phyloP scores from a whole-genome alignment of 2,888 invertebrate genomes.

The Rhyacophila evoluta region DNA sequence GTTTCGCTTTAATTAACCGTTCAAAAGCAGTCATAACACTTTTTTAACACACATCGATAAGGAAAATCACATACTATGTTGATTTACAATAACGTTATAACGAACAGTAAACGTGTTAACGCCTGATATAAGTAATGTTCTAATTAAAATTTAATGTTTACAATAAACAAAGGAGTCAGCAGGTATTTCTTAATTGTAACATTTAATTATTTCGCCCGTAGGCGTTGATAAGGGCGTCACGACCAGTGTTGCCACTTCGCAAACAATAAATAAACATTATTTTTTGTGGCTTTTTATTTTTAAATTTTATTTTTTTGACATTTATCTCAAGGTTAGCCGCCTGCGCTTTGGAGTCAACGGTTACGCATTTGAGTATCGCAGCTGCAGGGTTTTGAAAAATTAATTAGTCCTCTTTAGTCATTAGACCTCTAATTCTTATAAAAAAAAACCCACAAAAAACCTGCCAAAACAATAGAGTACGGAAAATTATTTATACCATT shows the following conservation, averaged over 20 bases:
- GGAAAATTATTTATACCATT: too few relatives aligned
- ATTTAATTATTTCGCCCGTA: constrained; percentile 36
- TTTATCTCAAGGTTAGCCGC: too few relatives aligned
- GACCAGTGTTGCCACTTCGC: constrained; percentile 1
- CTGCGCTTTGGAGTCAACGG: too few relatives aligned
- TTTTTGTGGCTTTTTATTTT: too few relatives aligned
- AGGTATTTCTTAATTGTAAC: constrained; percentile 40
- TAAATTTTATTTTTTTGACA: too few relatives aligned
- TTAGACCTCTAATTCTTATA: too few relatives aligned
- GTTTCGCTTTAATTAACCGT: neutral
- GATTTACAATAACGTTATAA: constrained; percentile 17
- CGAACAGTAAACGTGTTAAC: neutral
- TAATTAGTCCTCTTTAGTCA: too few relatives aligned
- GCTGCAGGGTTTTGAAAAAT: too few relatives aligned
- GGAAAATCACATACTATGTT: neutral
- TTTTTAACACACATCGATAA: constrained; percentile 5
- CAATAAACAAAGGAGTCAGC: constrained; percentile 35
- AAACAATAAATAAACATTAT: too few relatives aligned
- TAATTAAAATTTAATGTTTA: constrained; percentile 28
- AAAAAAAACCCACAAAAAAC: too few relatives aligned
- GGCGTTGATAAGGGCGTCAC: constrained; percentile 35
- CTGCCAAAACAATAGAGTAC: too few relatives aligned
- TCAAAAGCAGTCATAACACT: constrained; percentile 3
- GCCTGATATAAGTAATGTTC: neutral
- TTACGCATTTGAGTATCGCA: too few relatives aligned